phyloP scores from a whole-genome alignment of 2,888 invertebrate genomes.

The Silvanus unidentatus region DNA sequence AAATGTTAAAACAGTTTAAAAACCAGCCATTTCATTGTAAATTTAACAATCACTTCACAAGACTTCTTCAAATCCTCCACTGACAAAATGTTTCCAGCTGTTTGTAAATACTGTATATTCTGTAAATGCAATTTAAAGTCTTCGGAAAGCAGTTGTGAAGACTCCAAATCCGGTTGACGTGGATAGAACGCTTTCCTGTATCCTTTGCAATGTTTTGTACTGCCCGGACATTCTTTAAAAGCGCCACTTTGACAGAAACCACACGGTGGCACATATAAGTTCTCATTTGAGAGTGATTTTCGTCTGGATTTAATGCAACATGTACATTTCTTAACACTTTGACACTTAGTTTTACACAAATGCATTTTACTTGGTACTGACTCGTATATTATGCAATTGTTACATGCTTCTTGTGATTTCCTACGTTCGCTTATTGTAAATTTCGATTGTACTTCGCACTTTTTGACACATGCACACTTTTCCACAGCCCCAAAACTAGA shows the following conservation, averaged over 20 bases:
- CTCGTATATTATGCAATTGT: conserved; percentile 43
- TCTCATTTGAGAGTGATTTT: conserved; percentile 59
- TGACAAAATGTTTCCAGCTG: conserved; percentile 59
- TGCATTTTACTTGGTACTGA: conserved; percentile 35
- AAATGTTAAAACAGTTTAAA: conserved; percentile 14
- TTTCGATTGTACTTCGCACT: conserved; percentile 23
- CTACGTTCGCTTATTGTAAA: conserved; percentile 21
- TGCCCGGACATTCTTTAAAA: conserved; percentile 32
- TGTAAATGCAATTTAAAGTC: conserved; percentile 67
- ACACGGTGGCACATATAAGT: conserved; percentile 49
- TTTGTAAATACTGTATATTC: conserved; percentile 67
- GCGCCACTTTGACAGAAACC: conserved; percentile 45
- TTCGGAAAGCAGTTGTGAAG: conserved; percentile 62
- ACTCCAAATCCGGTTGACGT: conserved; percentile 49
- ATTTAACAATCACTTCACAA: conserved; percentile 36
- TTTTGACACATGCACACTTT: conserved; percentile 33
- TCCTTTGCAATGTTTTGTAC: conserved; percentile 33
- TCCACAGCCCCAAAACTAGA: conserved; percentile 34
- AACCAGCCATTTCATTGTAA: not conserved
- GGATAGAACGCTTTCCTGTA: conserved; percentile 40
- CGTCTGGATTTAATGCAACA: conserved; percentile 39
- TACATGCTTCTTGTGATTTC: conserved; percentile 40
- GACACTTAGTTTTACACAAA: conserved; percentile 17
- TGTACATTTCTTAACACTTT: conserved; percentile 30
- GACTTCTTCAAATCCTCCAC: conserved; percentile 54